Evolutionary conservation across 1,140 invertebrate genomes (phyloP).

Genomic region (Hesperophylax magnus): DNA sequence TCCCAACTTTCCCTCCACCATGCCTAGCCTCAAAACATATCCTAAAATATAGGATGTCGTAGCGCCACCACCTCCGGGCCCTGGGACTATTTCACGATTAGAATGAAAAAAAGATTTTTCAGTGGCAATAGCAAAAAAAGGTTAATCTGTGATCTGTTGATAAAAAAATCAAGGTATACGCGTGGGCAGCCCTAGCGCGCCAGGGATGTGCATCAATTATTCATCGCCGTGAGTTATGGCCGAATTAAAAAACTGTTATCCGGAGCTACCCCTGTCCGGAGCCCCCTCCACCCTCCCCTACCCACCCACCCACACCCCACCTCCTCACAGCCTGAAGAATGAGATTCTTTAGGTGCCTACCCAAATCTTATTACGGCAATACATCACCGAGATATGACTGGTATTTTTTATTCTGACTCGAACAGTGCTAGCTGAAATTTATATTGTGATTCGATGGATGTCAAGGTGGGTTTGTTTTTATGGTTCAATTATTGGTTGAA

Average conservation of each 20-base stretch:
- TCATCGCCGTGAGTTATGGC: constrained; percentile 71
- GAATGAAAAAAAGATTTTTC: no score
- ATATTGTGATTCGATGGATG: no score
- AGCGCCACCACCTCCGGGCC: no score
- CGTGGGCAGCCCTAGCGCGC: constrained; percentile 23
- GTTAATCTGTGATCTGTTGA: not conserved
- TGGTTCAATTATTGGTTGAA: no score
- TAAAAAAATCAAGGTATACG: constrained; percentile 35
- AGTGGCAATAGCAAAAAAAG: no score
- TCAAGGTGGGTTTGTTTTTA: no score
- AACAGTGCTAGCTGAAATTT: no score
- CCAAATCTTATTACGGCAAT: constrained; percentile 5
- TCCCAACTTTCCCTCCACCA: no score
- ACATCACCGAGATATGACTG: not conserved
- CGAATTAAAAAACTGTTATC: constrained; percentile 73
- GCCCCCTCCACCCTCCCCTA: not conserved
- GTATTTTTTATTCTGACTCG: no score
- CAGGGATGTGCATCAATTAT: constrained; percentile 68
- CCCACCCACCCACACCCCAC: not conserved
- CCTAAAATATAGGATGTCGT: no score
- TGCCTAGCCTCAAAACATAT: no score
- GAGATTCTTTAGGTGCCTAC: not conserved
- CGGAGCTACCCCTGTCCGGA: constrained; percentile 60
- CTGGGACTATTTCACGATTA: no score
- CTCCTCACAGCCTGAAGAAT: not conserved